Evolutionary conservation across 2,888 invertebrate species (phyloP).

Genomic region (Paralinhomoeus sp.): DNA sequence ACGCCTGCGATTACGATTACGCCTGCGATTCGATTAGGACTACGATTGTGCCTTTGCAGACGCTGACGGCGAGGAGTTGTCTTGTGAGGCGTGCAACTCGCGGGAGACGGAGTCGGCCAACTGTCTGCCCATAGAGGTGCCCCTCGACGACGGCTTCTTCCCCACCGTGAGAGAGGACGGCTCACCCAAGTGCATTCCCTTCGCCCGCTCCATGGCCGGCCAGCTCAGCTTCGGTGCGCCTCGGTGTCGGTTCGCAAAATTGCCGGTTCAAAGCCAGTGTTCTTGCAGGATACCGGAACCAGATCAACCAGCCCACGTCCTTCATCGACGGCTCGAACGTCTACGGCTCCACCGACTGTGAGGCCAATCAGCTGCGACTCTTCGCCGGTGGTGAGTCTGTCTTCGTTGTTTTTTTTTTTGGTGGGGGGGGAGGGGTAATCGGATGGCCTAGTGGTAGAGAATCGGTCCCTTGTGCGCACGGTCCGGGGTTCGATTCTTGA

Average conservation of each 20-base stretch:
- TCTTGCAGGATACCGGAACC: slow-evolving; percentile 20
- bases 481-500: no score
- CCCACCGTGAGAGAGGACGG: slow-evolving; percentile 54
- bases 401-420: no score
- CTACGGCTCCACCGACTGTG: slow-evolving; percentile 70
- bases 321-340: slow-evolving; percentile 51
- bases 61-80: slow-evolving; percentile 18
- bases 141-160: slow-evolving; percentile 66
- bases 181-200: slow-evolving; percentile 64
- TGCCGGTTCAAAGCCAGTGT: no score
- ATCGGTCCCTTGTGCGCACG: no score
- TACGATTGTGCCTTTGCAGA: no score
- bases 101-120: slow-evolving; percentile 69
- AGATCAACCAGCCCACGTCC: slow-evolving; percentile 78
- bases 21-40: no score
- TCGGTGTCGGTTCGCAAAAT: background rate
- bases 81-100: slow-evolving; percentile 49
- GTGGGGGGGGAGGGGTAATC: no score
- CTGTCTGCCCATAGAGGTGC: slow-evolving; percentile 75
- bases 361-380: slow-evolving; percentile 51
- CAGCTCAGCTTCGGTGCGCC: slow-evolving; percentile 49
- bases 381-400: slow-evolving; percentile 39
- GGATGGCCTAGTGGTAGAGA: no score
- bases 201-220: slow-evolving; percentile 75
- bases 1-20: no score